Percentiles rank a stretch among this genome's conserved stretches.
Conservation (phyloP, 37 sponge, comb jelly and placozoan species). For the Hexactinellida sp. region DNA sequence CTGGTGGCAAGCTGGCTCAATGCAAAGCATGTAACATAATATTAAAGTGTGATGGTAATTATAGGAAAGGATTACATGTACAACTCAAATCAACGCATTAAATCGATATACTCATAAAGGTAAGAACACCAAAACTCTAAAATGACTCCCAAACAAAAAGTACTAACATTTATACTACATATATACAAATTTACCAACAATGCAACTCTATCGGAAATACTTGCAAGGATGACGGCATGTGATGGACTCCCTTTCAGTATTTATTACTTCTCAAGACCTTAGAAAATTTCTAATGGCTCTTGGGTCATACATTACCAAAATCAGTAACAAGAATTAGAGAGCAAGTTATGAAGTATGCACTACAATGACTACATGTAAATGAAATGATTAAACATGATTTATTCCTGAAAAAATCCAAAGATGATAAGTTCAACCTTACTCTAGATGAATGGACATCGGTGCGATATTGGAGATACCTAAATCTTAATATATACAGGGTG, state of each 20-base stretch:
- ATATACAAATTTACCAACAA: neutral
- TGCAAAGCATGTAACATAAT: neutral
- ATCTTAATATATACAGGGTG: neutral
- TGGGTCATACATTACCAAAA: neutral
- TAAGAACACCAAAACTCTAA: neutral
- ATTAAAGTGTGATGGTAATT: neutral
- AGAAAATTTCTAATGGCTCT: neutral
- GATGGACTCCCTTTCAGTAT: neutral
- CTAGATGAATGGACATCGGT: neutral
- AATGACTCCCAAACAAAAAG: neutral
- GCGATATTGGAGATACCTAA: neutral
- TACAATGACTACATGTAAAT: neutral
- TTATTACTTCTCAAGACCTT: neutral
- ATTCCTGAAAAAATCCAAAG: neutral
- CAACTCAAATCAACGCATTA: neutral
- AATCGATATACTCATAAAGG: neutral
- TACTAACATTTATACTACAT: neutral
- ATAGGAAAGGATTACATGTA: neutral
- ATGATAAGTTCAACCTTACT: neutral
- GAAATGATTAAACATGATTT: neutral
- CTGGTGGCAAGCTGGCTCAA: too few species aligned
- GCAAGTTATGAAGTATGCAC: neutral
- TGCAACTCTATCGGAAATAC: neutral
- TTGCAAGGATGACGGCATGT: neutral
- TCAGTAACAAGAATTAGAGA: neutral